These are phyloP conservation scores for Hemichromis elongatus DNA, from an alignment of 2,113 vertebrate species.

Conservation along the genomic window DNA sequence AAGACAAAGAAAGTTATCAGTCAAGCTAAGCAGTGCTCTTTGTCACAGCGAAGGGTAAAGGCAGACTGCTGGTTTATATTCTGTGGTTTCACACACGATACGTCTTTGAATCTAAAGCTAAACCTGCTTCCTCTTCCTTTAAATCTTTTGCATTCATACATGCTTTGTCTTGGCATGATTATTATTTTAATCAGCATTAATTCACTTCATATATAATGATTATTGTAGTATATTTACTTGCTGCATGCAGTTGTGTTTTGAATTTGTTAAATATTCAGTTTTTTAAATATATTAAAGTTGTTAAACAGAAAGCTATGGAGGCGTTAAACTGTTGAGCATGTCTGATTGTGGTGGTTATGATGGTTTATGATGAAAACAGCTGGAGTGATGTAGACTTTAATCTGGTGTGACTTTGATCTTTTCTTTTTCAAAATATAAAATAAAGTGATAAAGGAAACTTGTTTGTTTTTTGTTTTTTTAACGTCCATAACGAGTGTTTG, in stretches of 20 bases:
- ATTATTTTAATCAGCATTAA: no score
- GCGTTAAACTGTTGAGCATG: background rate
- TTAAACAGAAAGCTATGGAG: background rate
- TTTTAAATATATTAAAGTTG: background rate
- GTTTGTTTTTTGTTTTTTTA: no score
- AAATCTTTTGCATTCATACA: background rate
- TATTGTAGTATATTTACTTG: background rate
- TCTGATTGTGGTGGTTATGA: no score
- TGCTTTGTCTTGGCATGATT: no score
- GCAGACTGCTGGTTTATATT: background rate
- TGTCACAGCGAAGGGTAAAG: rapidly evolving
- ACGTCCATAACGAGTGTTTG: no score
- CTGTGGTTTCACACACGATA: background rate
- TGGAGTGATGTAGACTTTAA: background rate
- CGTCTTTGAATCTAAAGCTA: background rate
- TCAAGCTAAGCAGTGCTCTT: background rate
- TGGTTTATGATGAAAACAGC: background rate
- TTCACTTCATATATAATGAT: background rate
- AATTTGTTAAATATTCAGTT: background rate
- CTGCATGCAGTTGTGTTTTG: background rate
- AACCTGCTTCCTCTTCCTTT: background rate
- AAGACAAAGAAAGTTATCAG: background rate
- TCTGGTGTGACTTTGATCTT: background rate
- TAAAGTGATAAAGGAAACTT: background rate
- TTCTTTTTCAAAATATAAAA: background rate